Evolutionary conservation across 2,888 invertebrate species (phyloP).

Genomic region (Drepana falcataria): DNA sequence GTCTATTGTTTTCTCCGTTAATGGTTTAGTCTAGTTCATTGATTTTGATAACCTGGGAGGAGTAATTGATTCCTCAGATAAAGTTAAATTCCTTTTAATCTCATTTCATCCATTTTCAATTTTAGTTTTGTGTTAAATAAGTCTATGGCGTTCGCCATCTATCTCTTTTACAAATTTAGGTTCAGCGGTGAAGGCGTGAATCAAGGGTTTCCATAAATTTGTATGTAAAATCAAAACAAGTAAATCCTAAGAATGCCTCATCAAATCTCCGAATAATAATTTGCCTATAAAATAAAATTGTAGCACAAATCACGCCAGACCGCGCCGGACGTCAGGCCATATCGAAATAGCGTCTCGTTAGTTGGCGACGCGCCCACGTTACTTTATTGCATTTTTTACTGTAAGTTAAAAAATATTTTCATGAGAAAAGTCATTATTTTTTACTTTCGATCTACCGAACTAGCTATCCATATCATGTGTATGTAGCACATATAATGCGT

Average conservation of each 20-base stretch:
- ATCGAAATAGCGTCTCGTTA: constrained; percentile 58
- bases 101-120: too few species aligned
- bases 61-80: too few species aligned
- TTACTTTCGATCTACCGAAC: constrained; percentile 17
- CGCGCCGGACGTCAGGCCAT: constrained; percentile 30
- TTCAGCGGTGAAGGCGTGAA: neutral
- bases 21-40: too few species aligned
- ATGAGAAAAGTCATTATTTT: constrained; percentile 32
- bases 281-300: constrained; percentile 4
- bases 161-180: neutral
- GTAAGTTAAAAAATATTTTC: constrained; percentile 33
- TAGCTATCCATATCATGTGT: too few species aligned
- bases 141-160: too few species aligned
- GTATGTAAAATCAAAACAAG: neutral
- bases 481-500: too few species aligned
- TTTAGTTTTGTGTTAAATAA: too few species aligned
- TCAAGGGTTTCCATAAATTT: neutral
- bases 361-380: constrained; percentile 59
- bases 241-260: neutral
- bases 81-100: too few species aligned
- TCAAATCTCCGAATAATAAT: neutral
- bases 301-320: constrained; percentile 29
- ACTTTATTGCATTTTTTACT: constrained; percentile 53
- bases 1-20: too few species aligned
- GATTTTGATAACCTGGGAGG: too few species aligned